These are phyloP conservation scores for Spilarctia lutea DNA, from an alignment of 2,888 invertebrate genomes.

Conservation along the genomic window DNA sequence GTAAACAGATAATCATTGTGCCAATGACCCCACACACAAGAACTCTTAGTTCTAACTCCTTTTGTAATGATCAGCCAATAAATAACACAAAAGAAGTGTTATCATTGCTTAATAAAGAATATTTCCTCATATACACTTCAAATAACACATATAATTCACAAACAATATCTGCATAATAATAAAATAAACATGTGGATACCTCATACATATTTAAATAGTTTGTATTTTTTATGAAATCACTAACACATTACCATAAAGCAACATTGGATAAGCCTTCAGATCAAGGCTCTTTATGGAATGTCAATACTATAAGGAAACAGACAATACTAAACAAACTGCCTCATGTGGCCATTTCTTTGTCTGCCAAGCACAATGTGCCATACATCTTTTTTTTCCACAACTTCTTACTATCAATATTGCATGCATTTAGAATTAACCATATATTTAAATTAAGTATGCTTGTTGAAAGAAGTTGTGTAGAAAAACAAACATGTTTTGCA, in stretches of 20 bases:
- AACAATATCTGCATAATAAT: not conserved
- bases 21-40: constrained; percentile 1
- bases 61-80: not conserved
- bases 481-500: constrained; percentile 12
- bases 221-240: not conserved
- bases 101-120: not conserved
- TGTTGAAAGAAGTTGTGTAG: constrained; percentile 4
- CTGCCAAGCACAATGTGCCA: constrained; percentile 3
- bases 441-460: not conserved
- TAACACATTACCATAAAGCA: not conserved
- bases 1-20: not conserved
- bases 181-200: not conserved
- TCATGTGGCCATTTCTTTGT: constrained; percentile 14
- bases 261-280: constrained; percentile 1
- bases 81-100: not conserved
- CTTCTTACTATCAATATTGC: not conserved
- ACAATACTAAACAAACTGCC: not conserved
- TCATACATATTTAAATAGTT: not conserved
- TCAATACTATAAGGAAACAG: not conserved
- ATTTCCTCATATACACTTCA: not conserved
- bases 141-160: not conserved
- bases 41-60: not conserved
- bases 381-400: not conserved
- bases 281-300: not conserved
- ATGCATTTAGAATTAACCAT: not conserved